Conservation (phyloP, 2,113 vertebrate genomes). For the Erythrocercus mccallii region DNA sequence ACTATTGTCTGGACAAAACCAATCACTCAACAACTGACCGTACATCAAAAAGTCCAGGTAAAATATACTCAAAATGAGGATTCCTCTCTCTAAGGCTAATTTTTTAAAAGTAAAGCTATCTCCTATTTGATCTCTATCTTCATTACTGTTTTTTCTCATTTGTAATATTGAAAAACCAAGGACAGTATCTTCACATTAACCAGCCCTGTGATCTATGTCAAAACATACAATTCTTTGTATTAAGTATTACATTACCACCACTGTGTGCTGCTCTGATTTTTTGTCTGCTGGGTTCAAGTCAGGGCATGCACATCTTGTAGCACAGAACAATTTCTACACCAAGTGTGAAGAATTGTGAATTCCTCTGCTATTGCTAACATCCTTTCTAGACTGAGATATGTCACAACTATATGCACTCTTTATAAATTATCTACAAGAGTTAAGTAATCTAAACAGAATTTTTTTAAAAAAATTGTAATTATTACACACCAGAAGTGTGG, state of each 20-base stretch:
- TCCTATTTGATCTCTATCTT: neutral
- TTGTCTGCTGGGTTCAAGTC: neutral
- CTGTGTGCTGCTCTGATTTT: neutral
- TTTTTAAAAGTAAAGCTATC: neutral
- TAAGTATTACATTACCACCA: rapidly evolving
- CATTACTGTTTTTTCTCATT: neutral
- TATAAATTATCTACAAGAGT: neutral
- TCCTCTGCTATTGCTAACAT: neutral
- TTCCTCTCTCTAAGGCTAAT: neutral
- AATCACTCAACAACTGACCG: neutral
- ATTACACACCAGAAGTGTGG: neutral
- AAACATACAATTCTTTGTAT: neutral
- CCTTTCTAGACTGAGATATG: neutral
- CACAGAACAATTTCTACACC: neutral
- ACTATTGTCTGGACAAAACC: neutral
- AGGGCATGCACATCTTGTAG: neutral
- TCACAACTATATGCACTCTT: neutral
- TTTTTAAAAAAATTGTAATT: neutral
- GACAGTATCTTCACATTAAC: neutral
- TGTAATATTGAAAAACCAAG: neutral
- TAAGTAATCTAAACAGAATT: neutral
- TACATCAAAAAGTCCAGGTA: neutral
- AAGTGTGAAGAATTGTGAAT: neutral
- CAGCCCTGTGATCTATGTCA: neutral
- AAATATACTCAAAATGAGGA: neutral